phyloP scores from a whole-genome alignment of 2,113 vertebrate genomes.

The western clawed frog (Xenopus tropicalis) region UCB_Xtro_10.0 CM004450.2:112234501-112235000 shows the following conservation, averaged over 20 bases:
- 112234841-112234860: not conserved
- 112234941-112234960: not conserved
- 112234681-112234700: constrained; percentile 31
- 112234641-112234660: constrained; percentile 33
- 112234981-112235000: too few species aligned
- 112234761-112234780: constrained; percentile 21
- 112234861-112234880: too few species aligned
- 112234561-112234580: constrained; percentile 40
- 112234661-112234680: constrained; percentile 38
- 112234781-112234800: constrained; percentile 19
- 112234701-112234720: constrained; percentile 30
- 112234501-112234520: constrained; percentile 42
- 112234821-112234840: not conserved
- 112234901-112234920: too few species aligned
- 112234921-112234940: too few species aligned
- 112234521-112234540: constrained; percentile 43
- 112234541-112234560: constrained; percentile 37
- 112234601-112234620: constrained; percentile 36
- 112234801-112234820: not conserved
- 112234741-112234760: constrained; percentile 21
- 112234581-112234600: constrained; percentile 24
- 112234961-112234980: not conserved
- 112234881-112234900: too few species aligned
- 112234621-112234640: constrained; percentile 16
- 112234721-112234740: constrained; percentile 28